phyloP scores from a whole-genome alignment of 1,140 invertebrate species.

The Mactra quadrangularis region DNA sequence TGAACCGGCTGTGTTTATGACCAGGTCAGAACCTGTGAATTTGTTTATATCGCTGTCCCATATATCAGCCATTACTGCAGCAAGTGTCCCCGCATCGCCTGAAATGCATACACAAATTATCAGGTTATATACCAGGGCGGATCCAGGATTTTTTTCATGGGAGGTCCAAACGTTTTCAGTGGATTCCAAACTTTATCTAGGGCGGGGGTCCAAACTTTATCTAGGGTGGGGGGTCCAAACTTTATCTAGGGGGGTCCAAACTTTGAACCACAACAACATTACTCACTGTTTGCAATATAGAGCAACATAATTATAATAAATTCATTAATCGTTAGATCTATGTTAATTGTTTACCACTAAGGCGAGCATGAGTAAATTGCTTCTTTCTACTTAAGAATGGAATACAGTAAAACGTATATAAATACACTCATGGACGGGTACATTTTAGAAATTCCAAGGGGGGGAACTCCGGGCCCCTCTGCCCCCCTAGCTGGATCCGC shows the following conservation, averaged over 20 bases:
- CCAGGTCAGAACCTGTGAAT: slow-evolving; percentile 24
- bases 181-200: background rate
- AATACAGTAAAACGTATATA: no score
- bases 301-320: no score
- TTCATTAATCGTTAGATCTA: no score
- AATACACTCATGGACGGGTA: no score
- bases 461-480: no score
- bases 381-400: no score
- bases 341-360: no score
- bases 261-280: background rate
- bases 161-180: background rate
- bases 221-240: no score
- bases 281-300: no score
- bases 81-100: background rate
- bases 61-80: slow-evolving; percentile 34
- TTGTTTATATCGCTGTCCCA: slow-evolving; percentile 51
- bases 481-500: no score
- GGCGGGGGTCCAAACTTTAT: background rate
- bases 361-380: no score
- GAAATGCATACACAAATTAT: background rate
- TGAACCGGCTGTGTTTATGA: slow-evolving; percentile 13
- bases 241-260: background rate
- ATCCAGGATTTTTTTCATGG: background rate
- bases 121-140: background rate
- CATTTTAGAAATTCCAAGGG: no score